Evolutionary conservation across 2,888 invertebrate genomes (phyloP).

Genomic region (Biston betularia): DNA sequence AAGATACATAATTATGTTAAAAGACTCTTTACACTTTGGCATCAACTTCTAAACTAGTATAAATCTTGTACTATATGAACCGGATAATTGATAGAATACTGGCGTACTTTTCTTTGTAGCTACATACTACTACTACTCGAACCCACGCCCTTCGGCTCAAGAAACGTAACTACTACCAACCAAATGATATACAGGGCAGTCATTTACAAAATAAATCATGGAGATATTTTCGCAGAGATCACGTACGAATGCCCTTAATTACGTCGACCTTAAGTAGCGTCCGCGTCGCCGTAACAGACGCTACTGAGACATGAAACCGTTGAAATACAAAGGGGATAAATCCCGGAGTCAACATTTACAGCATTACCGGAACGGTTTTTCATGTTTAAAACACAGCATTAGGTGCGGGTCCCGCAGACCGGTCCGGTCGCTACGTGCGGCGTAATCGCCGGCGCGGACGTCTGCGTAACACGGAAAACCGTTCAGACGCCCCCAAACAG

Average conservation of each 20-base stretch:
- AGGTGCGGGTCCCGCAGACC: constrained; percentile 71
- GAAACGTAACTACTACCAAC: too few relatives aligned
- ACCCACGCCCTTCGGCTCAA: too few relatives aligned
- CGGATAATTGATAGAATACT: too few relatives aligned
- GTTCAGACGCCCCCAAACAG: constrained; percentile 72
- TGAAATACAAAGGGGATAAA: constrained; percentile 70
- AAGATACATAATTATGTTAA: too few relatives aligned
- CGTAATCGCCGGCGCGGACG: constrained; percentile 81
- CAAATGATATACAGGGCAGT: too few relatives aligned
- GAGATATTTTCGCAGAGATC: constrained; percentile 34
- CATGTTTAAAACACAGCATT: constrained; percentile 83
- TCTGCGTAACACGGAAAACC: constrained; percentile 84
- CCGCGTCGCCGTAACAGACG: constrained; percentile 50
- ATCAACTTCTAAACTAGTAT: too few relatives aligned
- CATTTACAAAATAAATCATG: not conserved
- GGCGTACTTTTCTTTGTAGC: too few relatives aligned
- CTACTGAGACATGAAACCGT: constrained; percentile 56
- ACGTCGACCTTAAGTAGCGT: constrained; percentile 41
- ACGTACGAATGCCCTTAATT: constrained; percentile 45
- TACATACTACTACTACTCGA: too few relatives aligned
- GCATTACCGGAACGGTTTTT: constrained; percentile 83
- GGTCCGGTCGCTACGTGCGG: constrained; percentile 76
- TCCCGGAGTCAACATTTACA: constrained; percentile 74
- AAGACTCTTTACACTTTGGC: too few relatives aligned
- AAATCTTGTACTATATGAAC: too few relatives aligned